These are phyloP conservation scores for Sparidentex hasta DNA, from an alignment of 2,797 vertebrate genomes.

Conservation along the genomic window DNA sequence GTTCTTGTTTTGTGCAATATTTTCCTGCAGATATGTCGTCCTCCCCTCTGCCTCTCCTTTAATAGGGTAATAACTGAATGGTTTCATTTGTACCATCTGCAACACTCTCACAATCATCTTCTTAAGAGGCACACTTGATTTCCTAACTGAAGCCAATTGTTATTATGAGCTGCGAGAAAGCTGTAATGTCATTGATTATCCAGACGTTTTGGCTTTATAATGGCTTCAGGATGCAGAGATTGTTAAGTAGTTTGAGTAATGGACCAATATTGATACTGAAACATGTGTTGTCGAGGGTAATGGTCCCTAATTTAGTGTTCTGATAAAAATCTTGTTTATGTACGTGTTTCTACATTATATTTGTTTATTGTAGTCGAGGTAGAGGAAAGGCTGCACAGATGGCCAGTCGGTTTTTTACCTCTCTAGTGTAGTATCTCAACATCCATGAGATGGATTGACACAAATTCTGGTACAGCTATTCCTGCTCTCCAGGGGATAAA, in stretches of 20 bases:
- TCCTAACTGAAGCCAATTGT: constrained; percentile 35
- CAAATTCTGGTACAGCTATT: not conserved
- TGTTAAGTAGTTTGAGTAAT: not conserved
- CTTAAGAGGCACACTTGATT: constrained; percentile 47
- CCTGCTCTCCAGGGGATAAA: not conserved
- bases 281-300: not conserved
- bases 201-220: constrained; percentile 5
- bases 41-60: constrained; percentile 5
- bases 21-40: constrained; percentile 12
- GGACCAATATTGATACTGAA: not conserved
- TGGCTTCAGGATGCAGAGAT: constrained; percentile 5
- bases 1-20: constrained; percentile 39
- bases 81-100: constrained; percentile 23
- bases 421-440: not conserved
- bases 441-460: not conserved
- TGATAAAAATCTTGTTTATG: not conserved
- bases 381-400: not conserved
- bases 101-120: constrained; percentile 26
- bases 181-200: constrained; percentile 26
- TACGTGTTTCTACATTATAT: not conserved
- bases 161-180: constrained; percentile 17
- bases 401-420: not conserved
- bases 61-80: constrained; percentile 37
- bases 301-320: not conserved
- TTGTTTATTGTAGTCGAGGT: not conserved